These are phyloP conservation scores for Phenganax marumi DNA, from an alignment of 92 coral and sea anemone genomes.

Conservation along the genomic window DNA sequence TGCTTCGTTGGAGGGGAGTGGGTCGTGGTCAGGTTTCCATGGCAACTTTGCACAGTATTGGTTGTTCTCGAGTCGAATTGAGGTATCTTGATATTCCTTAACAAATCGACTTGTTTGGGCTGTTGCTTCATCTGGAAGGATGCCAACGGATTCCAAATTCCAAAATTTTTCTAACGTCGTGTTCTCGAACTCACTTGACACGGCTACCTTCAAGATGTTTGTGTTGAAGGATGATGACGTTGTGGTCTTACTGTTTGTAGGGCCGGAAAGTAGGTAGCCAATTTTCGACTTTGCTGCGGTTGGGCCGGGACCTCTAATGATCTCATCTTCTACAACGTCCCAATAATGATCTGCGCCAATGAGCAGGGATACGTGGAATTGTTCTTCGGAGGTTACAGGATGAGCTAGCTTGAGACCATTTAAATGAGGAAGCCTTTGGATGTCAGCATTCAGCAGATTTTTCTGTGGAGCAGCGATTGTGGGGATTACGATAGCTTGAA, in stretches of 20 bases:
- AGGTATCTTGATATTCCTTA: conserved; percentile 19
- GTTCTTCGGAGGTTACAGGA: no score
- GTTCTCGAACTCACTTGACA: conserved; percentile 15
- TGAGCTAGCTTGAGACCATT: no score
- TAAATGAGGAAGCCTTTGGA: no score
- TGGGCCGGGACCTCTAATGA: no score
- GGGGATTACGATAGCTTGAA: no score
- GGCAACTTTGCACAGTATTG: conserved; percentile 9
- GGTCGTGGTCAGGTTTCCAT: conserved; percentile 30
- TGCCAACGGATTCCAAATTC: conserved; percentile 35
- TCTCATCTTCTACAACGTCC: no score
- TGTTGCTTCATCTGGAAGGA: conserved; percentile 1
- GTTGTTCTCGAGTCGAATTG: background rate
- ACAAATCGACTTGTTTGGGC: conserved; percentile 14
- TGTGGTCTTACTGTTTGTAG: background rate
- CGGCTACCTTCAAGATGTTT: background rate
- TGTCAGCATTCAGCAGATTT: no score
- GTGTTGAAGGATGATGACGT: background rate
- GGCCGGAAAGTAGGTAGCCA: conserved; percentile 43
- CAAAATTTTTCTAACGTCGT: conserved; percentile 36
- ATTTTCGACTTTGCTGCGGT: conserved; percentile 29
- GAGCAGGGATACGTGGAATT: no score
- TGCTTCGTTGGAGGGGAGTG: conserved; percentile 34
- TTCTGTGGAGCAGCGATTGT: no score
- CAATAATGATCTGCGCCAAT: no score